phyloP scores from a whole-genome alignment of 2,888 invertebrate genomes.

The Melieria omissa region DNA sequence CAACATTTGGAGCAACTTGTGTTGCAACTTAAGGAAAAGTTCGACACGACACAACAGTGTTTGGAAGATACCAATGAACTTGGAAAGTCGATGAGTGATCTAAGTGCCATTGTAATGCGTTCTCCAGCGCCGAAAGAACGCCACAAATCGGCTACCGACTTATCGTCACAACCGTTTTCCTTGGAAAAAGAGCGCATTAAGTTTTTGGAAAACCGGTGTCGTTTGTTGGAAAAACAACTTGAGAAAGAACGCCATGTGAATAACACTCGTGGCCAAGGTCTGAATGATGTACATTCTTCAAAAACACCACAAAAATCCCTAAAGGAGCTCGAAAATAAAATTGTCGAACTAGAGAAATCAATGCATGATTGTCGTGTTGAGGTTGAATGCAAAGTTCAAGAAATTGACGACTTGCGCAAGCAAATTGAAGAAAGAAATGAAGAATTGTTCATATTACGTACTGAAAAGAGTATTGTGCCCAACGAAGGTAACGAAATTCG shows the following conservation, averaged over 20 bases:
- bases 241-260: constrained; percentile 59
- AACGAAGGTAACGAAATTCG: constrained; percentile 26
- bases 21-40: constrained; percentile 69
- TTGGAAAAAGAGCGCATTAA: constrained; percentile 60
- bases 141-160: constrained; percentile 61
- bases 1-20: constrained; percentile 70
- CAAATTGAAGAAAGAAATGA: constrained; percentile 31
- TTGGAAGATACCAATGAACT: constrained; percentile 59
- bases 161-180: constrained; percentile 55
- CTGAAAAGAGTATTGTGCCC: background rate
- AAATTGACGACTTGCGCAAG: constrained; percentile 23
- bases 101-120: constrained; percentile 50
- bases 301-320: constrained; percentile 37
- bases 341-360: constrained; percentile 85
- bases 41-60: constrained; percentile 68
- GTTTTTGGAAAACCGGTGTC: constrained; percentile 63
- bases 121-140: constrained; percentile 53
- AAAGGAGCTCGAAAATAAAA: constrained; percentile 57
- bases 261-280: constrained; percentile 38
- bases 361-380: constrained; percentile 81
- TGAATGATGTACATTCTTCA: no score
- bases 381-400: constrained; percentile 75
- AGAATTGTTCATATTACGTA: constrained; percentile 2
- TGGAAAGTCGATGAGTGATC: constrained; percentile 65
- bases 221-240: constrained; percentile 61